Base-by-base conservation (phyloP, 1,140 invertebrate species). In the Drosophila seguyi region DNA sequence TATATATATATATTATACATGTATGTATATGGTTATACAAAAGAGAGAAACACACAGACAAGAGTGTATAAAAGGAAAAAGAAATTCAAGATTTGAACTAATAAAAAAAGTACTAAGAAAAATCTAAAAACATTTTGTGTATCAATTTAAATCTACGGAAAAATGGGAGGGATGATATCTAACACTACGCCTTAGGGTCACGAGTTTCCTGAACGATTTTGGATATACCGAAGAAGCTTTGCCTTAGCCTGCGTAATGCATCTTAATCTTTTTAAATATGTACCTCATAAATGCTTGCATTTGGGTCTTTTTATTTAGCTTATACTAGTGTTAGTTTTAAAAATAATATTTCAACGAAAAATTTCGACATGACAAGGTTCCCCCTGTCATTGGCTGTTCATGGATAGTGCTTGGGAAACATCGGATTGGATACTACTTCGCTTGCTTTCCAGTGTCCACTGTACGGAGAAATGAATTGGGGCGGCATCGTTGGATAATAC, bases 41-140 rank as follows among this genome's bases (percentile, higher is more conserved):
- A 75, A 74, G 61, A 66, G 63, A 79, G 39, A 69, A 47, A n/a
- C 22, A 82, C 82, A 83, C 72, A 88, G 61, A 65, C 62, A 41
- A 79, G 57, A 71, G 84, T 87, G 84, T 87, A 87, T 83, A 87
- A 81, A 84, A 58, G 44, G 59, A 31, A 77, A 62, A 62, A 52
- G n/a, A 78, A 77, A 78, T 62, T 61, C 68, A 27, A 76, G 56
- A 77, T 76, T 76, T 59, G 48, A 76, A 76, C 61, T 76, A 76
- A 76, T 76, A 76, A 67, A 42, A 65, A 38, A 76, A 76, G 29
- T 75, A 58, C 41, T 58, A 67, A 58, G 20, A 4, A 53, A 75
- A 50, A 50, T 52, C 11, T 11, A 41, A 48, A 1, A 18, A 41
- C 39, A 14, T 10, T 38, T 11, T 48, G 47, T 29, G 16, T 48